A percentile compares a stretch with the other conserved stretches of the same genome.
Conservation (phyloP, 1,140 invertebrate species). For the Drosophila kurseongensis region DNA sequence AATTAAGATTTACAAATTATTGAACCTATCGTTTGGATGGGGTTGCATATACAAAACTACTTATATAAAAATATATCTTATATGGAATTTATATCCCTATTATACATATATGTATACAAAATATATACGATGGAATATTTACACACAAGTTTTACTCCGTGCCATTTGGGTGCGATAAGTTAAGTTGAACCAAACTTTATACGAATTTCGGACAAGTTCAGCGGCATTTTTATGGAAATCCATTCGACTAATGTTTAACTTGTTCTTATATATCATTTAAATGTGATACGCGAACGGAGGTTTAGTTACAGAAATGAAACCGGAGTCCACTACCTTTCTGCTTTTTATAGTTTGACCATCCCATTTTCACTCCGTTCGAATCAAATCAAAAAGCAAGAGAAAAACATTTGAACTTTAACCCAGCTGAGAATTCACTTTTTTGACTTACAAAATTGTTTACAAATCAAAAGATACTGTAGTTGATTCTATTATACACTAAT, state of each 20-base stretch:
- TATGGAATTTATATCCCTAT: slow-evolving; percentile 24
- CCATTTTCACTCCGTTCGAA: slow-evolving; percentile 26
- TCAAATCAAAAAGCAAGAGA: slow-evolving; percentile 2
- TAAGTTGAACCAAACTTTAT: slow-evolving; percentile 23
- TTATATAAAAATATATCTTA: slow-evolving; percentile 28
- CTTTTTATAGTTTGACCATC: neutral
- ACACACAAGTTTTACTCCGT: neutral
- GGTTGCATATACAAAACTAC: neutral
- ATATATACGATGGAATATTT: slow-evolving; percentile 5
- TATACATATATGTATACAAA: slow-evolving; percentile 24
- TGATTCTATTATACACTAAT: slow-evolving; percentile 25
- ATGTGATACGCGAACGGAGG: slow-evolving; percentile 35
- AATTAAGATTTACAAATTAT: slow-evolving; percentile 4
- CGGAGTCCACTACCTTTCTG: neutral
- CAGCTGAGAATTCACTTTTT: neutral
- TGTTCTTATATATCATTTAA: slow-evolving; percentile 18
- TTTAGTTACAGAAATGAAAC: slow-evolving; percentile 15
- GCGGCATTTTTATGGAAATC: slow-evolving; percentile 6
- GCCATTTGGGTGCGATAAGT: slow-evolving; percentile 10
- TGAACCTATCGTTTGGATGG: neutral
- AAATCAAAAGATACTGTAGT: slow-evolving; percentile 32
- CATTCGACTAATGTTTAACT: slow-evolving; percentile 10
- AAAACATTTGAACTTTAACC: neutral
- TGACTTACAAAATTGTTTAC: slow-evolving; percentile 32
- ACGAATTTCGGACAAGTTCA: slow-evolving; percentile 32